Evolutionary conservation across 2,797 vertebrate species (phyloP).

Genomic region (Chelon auratus): DNA sequence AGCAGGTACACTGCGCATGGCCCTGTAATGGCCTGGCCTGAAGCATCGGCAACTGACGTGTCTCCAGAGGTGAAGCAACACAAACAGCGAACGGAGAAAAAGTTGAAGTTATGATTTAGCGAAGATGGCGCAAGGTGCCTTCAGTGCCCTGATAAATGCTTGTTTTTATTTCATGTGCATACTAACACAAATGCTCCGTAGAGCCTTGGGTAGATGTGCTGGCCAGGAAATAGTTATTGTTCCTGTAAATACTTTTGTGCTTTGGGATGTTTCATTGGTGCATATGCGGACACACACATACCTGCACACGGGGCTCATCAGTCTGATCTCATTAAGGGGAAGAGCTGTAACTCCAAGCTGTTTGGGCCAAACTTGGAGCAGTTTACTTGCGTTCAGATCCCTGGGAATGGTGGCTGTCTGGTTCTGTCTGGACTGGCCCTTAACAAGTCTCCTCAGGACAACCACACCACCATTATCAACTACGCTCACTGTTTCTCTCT

Average conservation of each 20-base stretch:
- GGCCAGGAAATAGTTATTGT: slow-evolving; percentile 50
- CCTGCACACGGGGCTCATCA: slow-evolving; percentile 53
- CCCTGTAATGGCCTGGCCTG: slow-evolving; percentile 51
- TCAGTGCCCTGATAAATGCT: slow-evolving; percentile 43
- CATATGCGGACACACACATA: slow-evolving; percentile 26
- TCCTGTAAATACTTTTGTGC: slow-evolving; percentile 59
- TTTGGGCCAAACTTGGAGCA: slow-evolving; percentile 78
- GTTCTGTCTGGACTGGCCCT: slow-evolving; percentile 76
- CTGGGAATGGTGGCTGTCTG: slow-evolving; percentile 64
- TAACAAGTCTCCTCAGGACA: slow-evolving; percentile 82
- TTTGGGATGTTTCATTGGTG: slow-evolving; percentile 54
- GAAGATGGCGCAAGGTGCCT: slow-evolving; percentile 45
- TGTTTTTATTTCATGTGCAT: slow-evolving; percentile 21
- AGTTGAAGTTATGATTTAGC: slow-evolving; percentile 32
- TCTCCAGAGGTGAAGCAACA: slow-evolving; percentile 58
- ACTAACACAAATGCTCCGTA: slow-evolving; percentile 32
- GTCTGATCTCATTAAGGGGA: slow-evolving; percentile 71
- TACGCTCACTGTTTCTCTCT: slow-evolving; percentile 55
- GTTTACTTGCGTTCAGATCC: slow-evolving; percentile 78
- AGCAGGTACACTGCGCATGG: slow-evolving; percentile 4
- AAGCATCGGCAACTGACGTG: slow-evolving; percentile 41
- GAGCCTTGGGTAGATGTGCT: slow-evolving; percentile 46
- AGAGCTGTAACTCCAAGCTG: slow-evolving; percentile 77
- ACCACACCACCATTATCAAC: slow-evolving; percentile 74
- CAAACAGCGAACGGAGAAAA: slow-evolving; percentile 38